Percentiles rank a stretch among this genome's conserved stretches.
Conservation (phyloP, 2,888 invertebrate species). For the Deilephila elpenor region DNA sequence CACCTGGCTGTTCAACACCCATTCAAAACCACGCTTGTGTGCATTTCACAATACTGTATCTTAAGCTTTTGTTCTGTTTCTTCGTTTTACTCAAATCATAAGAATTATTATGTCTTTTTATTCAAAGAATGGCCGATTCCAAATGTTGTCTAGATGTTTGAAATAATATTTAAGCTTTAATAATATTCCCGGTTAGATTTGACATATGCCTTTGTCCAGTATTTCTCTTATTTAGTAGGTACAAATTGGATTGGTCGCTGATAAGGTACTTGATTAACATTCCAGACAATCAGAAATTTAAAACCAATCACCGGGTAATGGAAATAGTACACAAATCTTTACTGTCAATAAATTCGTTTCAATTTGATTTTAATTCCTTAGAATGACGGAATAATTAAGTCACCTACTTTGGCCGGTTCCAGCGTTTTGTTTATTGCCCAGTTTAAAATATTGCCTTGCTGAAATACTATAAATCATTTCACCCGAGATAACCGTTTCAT, state of each 20-base stretch:
- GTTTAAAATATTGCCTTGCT: slow-evolving; percentile 59
- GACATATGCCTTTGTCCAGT: neutral
- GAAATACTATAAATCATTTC: slow-evolving; percentile 70
- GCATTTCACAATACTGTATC: neutral
- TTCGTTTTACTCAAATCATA: neutral
- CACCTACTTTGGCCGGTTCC: slow-evolving; percentile 56
- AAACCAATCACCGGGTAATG: slow-evolving; percentile 39
- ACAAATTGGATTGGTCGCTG: neutral
- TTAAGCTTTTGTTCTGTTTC: neutral
- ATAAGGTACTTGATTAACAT: slow-evolving; percentile 32
- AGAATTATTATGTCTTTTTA: too few species aligned
- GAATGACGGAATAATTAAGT: slow-evolving; percentile 72
- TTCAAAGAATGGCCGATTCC: too few species aligned
- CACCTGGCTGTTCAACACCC: slow-evolving; percentile 45
- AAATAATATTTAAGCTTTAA: neutral
- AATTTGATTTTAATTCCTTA: slow-evolving; percentile 61
- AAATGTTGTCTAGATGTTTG: neutral
- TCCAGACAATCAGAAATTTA: slow-evolving; percentile 35
- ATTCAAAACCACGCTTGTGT: neutral
- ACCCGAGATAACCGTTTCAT: slow-evolving; percentile 57
- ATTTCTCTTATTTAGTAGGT: neutral
- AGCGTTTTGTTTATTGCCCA: slow-evolving; percentile 66
- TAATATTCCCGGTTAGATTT: neutral
- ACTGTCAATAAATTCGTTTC: slow-evolving; percentile 64
- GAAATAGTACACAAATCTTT: slow-evolving; percentile 48